Evolutionary conservation across 1,140 invertebrate species (phyloP).

Genomic region (Nasonia giraulti): DNA sequence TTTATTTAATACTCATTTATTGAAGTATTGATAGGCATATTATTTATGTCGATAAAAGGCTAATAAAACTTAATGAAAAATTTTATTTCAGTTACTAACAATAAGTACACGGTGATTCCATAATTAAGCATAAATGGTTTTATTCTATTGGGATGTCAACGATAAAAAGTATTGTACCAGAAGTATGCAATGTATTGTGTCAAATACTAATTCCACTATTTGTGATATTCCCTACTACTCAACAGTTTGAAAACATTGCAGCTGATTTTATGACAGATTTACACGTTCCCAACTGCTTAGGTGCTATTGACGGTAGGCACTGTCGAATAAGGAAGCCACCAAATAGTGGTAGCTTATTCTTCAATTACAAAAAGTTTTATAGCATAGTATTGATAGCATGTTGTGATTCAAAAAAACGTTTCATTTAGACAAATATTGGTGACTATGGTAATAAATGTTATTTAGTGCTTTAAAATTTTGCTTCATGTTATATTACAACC

Average conservation of each 20-base stretch:
- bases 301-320: constrained; percentile 67
- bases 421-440: constrained; percentile 67
- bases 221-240: neutral
- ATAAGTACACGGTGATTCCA: too few species aligned
- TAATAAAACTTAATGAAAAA: too few species aligned
- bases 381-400: constrained; percentile 68
- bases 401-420: constrained; percentile 65
- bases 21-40: too few species aligned
- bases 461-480: too few species aligned
- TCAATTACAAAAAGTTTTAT: constrained; percentile 72
- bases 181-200: neutral
- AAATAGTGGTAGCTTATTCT: constrained; percentile 66
- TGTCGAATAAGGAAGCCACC: constrained; percentile 61
- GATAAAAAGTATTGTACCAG: too few species aligned
- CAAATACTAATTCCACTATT: neutral
- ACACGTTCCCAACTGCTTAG: constrained; percentile 66
- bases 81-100: too few species aligned
- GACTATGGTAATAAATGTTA: constrained; percentile 55
- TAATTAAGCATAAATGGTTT: too few species aligned
- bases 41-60: too few species aligned
- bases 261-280: constrained; percentile 60
- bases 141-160: too few species aligned
- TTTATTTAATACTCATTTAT: too few species aligned
- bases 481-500: too few species aligned
- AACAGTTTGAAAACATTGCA: constrained; percentile 55